Evolutionary conservation across 2,888 invertebrate genomes (phyloP).

Genomic region (Apantesis nais): DNA sequence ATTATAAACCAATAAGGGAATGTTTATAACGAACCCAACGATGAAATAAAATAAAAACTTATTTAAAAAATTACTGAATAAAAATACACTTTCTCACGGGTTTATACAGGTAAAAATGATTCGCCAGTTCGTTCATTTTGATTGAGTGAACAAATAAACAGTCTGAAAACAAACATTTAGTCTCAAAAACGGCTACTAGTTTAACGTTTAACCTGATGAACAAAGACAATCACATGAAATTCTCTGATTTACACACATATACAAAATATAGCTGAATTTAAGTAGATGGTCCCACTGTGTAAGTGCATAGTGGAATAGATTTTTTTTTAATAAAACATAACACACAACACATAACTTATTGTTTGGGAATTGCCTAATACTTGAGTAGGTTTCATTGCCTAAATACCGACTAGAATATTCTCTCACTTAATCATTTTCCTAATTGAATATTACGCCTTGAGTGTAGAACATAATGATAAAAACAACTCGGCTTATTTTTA

Average conservation of each 20-base stretch:
- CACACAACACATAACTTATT: no score
- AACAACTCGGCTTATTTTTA: neutral
- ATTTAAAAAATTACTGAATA: conserved; percentile 20
- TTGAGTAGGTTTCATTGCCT: neutral
- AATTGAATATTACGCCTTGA: neutral
- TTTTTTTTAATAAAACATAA: no score
- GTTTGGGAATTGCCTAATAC: no score
- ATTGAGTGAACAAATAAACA: conserved; percentile 46
- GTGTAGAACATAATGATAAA: neutral
- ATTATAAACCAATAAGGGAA: neutral
- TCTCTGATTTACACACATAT: no score
- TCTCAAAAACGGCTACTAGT: neutral
- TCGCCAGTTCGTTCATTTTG: conserved; percentile 44
- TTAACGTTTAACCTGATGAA: neutral
- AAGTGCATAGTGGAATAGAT: no score
- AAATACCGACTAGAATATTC: neutral
- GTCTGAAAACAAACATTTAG: conserved; percentile 49
- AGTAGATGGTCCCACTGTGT: no score
- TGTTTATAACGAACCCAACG: no score
- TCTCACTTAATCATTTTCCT: no score
- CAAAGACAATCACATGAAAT: no score
- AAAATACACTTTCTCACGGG: conserved; percentile 53
- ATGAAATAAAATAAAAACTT: neutral
- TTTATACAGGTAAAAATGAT: conserved; percentile 49
- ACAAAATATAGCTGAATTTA: no score